phyloP scores from a whole-genome alignment of 2,888 invertebrate genomes.

The Lottia scabra region DNA sequence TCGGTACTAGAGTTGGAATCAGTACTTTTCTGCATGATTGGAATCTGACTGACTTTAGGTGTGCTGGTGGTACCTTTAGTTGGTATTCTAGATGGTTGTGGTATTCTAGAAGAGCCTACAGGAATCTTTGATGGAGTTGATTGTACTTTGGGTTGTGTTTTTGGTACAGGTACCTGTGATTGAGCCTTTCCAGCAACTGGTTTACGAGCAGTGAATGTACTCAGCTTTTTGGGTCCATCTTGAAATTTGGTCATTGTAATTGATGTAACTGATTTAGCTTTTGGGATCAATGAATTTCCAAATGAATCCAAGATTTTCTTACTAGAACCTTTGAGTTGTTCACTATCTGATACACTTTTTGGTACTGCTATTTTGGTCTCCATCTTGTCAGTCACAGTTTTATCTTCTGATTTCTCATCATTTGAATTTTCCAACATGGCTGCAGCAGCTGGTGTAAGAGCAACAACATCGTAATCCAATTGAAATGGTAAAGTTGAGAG shows the following conservation, averaged over 20 bases:
- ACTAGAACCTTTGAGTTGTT: neutral
- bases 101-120: no score
- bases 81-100: no score
- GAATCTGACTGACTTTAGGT: neutral
- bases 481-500: slow-evolving; percentile 84
- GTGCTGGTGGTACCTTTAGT: no score
- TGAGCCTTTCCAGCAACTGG: neutral
- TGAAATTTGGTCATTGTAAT: neutral
- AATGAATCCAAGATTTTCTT: neutral
- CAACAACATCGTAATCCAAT: slow-evolving; percentile 73
- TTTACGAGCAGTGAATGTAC: neutral
- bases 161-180: neutral
- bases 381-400: slow-evolving; percentile 8
- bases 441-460: slow-evolving; percentile 6
- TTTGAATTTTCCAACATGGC: neutral
- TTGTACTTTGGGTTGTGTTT: neutral
- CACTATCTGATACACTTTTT: neutral
- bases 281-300: neutral
- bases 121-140: no score
- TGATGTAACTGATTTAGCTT: neutral
- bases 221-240: neutral
- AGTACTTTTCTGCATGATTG: neutral
- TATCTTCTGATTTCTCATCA: neutral
- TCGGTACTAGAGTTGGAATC: neutral
- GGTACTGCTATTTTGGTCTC: neutral